Conservation (phyloP, 2,888 invertebrate species). For the Aelia acuminata region DNA sequence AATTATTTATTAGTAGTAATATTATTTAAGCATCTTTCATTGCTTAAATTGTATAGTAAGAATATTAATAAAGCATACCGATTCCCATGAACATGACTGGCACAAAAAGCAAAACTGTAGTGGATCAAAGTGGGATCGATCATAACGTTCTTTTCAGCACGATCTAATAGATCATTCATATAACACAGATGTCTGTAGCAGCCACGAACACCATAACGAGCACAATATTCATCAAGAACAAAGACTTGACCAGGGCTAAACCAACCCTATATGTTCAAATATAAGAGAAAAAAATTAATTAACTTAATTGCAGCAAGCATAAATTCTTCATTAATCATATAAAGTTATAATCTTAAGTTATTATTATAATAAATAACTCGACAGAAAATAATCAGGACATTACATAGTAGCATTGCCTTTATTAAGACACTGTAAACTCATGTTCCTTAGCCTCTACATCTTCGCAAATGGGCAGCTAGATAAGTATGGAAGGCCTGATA, state of each 20-base stretch:
- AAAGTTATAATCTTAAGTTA: background rate
- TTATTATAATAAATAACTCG: background rate
- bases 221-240: slow-evolving; percentile 98
- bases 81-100: slow-evolving; percentile 99
- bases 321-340: background rate
- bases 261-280: slow-evolving; percentile 85
- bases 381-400: background rate
- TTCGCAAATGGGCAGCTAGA: background rate
- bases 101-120: slow-evolving; percentile 99
- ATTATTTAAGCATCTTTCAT: background rate
- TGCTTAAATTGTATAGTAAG: background rate
- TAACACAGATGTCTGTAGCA: slow-evolving; percentile 98
- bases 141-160: slow-evolving; percentile 92
- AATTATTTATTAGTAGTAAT: background rate
- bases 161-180: slow-evolving; percentile 92
- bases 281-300: background rate
- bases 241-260: slow-evolving; percentile 99
- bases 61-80: slow-evolving; percentile 75
- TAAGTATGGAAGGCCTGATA: too few species aligned
- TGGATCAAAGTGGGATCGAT: slow-evolving; percentile 99
- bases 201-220: slow-evolving; percentile 95
- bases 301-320: background rate
- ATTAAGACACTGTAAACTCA: background rate
- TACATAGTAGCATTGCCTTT: background rate
- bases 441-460: background rate